Conservation (phyloP, 2,797 vertebrate species). For the Mormyrops attenuatus region DNA sequence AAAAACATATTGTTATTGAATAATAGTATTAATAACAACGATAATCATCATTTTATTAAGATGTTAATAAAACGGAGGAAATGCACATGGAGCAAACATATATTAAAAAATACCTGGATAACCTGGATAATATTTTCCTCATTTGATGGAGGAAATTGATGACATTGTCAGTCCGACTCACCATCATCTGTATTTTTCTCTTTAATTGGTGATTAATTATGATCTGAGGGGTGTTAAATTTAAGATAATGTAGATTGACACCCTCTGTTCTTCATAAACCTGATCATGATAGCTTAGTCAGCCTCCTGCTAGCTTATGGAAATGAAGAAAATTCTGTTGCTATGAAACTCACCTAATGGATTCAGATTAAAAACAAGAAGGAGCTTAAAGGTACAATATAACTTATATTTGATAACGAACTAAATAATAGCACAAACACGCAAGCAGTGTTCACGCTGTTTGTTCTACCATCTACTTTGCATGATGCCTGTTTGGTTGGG, state of each 20-base stretch:
- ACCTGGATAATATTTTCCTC: conserved; percentile 62
- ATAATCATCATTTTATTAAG: no score
- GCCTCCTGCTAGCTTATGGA: background rate
- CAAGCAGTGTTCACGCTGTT: background rate
- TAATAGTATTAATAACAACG: no score
- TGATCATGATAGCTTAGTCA: background rate
- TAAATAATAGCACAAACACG: background rate
- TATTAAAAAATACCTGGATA: background rate
- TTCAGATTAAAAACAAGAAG: background rate
- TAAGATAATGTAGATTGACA: conserved; percentile 67
- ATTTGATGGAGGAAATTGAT: conserved; percentile 64
- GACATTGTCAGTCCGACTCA: conserved; percentile 59
- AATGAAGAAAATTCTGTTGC: background rate
- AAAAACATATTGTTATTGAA: no score
- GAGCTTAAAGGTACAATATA: background rate
- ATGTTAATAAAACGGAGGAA: no score
- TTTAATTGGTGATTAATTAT: conserved; percentile 70
- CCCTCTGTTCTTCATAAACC: conserved; percentile 54
- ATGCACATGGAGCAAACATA: background rate
- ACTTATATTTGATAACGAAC: background rate
- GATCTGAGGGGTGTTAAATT: conserved; percentile 62
- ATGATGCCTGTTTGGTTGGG: background rate
- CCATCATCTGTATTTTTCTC: conserved; percentile 63
- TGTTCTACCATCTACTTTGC: background rate
- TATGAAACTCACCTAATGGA: background rate